Evolutionary conservation across 2,113 vertebrate species (phyloP).

Genomic region (Ciconia stormi): DNA sequence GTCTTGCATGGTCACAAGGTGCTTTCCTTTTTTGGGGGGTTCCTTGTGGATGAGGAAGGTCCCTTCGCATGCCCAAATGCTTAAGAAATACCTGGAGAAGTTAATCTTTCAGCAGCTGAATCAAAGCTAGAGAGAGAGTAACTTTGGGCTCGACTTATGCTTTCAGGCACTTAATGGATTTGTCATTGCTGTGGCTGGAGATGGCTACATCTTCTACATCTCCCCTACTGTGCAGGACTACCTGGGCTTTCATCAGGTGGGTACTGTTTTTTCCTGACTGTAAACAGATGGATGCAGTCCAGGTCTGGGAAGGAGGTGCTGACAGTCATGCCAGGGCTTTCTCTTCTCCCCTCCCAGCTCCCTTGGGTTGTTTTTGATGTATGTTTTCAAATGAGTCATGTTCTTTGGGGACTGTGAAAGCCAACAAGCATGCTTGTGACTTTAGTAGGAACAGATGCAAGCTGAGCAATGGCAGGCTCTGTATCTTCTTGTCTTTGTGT

Average conservation of each 20-base stretch:
- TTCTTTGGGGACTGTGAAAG: background rate
- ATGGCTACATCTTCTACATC: conserved; percentile 43
- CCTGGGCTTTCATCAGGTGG: conserved; percentile 50
- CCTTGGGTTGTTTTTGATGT: background rate
- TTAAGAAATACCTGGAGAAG: background rate
- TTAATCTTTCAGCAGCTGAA: background rate
- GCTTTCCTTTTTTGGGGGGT: background rate
- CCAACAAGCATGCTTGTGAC: background rate
- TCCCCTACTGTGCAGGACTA: conserved; percentile 36
- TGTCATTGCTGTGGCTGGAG: background rate
- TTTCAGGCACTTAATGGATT: conserved; percentile 58
- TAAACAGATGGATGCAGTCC: background rate
- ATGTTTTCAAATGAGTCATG: background rate
- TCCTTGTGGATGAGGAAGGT: background rate
- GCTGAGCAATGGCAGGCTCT: background rate
- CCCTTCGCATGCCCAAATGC: background rate
- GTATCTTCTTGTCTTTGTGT: too few relatives aligned
- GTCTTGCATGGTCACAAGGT: background rate
- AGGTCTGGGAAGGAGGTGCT: background rate
- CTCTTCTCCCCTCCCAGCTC: background rate
- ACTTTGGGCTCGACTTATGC: background rate
- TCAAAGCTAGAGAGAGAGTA: background rate
- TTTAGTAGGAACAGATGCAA: background rate
- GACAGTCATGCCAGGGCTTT: background rate
- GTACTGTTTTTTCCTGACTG: background rate